A percentile compares a stretch with the other conserved stretches of the same genome.
Conservation (phyloP, 2,888 invertebrate genomes). For the Dromius quadrimaculatus region DNA sequence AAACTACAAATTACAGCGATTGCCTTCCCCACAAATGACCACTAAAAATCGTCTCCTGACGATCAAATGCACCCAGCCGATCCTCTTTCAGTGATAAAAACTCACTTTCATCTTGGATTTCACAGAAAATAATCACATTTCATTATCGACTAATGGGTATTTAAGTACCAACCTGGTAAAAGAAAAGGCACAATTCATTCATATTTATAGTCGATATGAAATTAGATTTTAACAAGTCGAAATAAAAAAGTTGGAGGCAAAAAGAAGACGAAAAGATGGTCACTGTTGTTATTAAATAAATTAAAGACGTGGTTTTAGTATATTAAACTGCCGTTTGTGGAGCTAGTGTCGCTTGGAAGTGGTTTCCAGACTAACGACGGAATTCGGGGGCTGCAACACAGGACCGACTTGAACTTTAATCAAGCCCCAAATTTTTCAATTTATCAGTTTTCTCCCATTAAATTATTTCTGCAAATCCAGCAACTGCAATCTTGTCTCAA, state of each 20-base stretch:
- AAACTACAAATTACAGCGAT: no score
- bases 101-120: conserved; percentile 39
- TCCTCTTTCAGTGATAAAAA: conserved; percentile 21
- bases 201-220: conserved; percentile 43
- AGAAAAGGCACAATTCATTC: conserved; percentile 40
- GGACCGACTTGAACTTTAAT: not conserved
- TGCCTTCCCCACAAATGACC: conserved; percentile 1
- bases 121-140: conserved; percentile 45
- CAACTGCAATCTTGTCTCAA: no score
- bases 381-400: not conserved
- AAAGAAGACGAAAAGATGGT: conserved; percentile 29
- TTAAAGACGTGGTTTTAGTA: conserved; percentile 39
- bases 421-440: no score
- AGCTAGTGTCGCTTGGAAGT: no score
- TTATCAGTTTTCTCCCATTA: no score
- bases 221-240: conserved; percentile 43
- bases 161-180: conserved; percentile 37
- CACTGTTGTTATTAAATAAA: conserved; percentile 40
- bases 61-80: conserved; percentile 9
- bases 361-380: conserved; percentile 6
- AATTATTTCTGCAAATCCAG: no score
- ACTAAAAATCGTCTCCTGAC: conserved; percentile 3
- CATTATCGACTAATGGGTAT: conserved; percentile 36
- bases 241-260: conserved; percentile 8
- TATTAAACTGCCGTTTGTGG: conserved; percentile 30